Percentiles rank a stretch among this genome's conserved stretches.
These are phyloP conservation scores for Sipha flava DNA, from an alignment of 1,140 invertebrate genomes.

Conservation along the genomic window DNA sequence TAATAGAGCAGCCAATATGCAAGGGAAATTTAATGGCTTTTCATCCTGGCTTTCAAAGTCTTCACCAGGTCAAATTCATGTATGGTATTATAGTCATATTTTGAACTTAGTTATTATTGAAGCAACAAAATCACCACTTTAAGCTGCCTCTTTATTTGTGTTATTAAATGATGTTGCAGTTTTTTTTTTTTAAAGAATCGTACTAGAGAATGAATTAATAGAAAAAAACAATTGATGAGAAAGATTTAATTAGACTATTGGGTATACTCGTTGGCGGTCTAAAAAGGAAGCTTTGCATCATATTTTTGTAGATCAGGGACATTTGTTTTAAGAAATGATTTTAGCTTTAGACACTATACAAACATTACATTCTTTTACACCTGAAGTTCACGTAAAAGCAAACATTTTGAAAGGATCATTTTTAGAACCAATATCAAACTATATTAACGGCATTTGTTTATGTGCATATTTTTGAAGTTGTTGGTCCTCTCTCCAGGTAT, in stretches of 20 bases:
- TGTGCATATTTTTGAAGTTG: neutral
- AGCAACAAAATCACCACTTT: neutral
- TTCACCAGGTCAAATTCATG: constrained; percentile 22
- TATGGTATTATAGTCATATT: neutral
- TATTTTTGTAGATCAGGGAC: neutral
- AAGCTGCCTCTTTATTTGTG: neutral
- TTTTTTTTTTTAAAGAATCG: neutral
- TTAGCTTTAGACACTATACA: neutral
- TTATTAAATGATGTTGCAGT: neutral
- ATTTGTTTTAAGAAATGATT: neutral
- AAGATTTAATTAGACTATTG: neutral
- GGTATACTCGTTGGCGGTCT: neutral
- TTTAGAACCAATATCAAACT: neutral
- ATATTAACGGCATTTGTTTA: neutral
- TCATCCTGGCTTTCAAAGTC: constrained; percentile 2
- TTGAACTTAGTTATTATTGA: neutral
- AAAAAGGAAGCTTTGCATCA: neutral
- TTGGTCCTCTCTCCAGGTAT: neutral
- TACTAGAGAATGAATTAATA: neutral
- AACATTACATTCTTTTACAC: neutral
- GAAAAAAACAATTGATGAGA: neutral
- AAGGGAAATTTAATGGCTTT: constrained; percentile 35
- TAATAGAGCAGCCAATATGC: constrained; percentile 37
- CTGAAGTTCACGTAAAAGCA: neutral
- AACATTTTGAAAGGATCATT: neutral